Evolutionary conservation across 1,140 invertebrate species (phyloP), one percentile per base, ranked within the genome.

Genomic region (Bradynema listronoti): DNA sequence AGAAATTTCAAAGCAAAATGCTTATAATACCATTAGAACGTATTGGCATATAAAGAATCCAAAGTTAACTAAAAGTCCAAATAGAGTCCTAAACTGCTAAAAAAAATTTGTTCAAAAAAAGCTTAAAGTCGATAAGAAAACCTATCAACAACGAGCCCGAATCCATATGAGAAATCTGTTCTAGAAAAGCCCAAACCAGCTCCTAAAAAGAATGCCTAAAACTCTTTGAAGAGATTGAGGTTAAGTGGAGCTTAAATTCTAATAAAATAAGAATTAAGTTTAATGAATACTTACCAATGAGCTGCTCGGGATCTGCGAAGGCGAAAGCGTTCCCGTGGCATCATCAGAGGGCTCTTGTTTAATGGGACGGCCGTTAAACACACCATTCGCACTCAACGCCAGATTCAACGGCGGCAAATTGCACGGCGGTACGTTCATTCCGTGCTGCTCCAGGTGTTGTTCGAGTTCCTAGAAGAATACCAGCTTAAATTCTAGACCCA

Each of bases 291-390:
- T 72, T 41, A 68, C 66, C 34, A 65, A 49, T 4, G 61, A 65
- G 11, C 72, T 65, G 2, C 61, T 61, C 11, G 73, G 75, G 30
- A 75, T 76, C 27, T 68, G 65, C 4, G 71, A 67, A 7, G 73
- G 75, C 29, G 74, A 75, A 54, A 51, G 11, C 36, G 7, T 61
- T 33, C 25, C 59, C n/a, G 29, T 27, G n/a, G 30, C 16, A 7
- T 72, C 65, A 19, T 76, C 73, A 33, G 56, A 65, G 6, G 71
- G 65, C 39, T 77, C 74, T 58, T 77, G 76, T 45, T 77, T 77
- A 50, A 78, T 78, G 11, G 63, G 66, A 34, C 67, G 55, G 27
- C 36, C 46, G 19, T 29, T 34, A 59, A 19, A 19, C 24, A 51
- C 58, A 25, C 57, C 29, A 11, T 41, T 62, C 27, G 11, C 51